These are phyloP conservation scores for Nesidiocoris tenuis DNA, from an alignment of 2,888 invertebrate genomes.

Conservation along the genomic window DNA sequence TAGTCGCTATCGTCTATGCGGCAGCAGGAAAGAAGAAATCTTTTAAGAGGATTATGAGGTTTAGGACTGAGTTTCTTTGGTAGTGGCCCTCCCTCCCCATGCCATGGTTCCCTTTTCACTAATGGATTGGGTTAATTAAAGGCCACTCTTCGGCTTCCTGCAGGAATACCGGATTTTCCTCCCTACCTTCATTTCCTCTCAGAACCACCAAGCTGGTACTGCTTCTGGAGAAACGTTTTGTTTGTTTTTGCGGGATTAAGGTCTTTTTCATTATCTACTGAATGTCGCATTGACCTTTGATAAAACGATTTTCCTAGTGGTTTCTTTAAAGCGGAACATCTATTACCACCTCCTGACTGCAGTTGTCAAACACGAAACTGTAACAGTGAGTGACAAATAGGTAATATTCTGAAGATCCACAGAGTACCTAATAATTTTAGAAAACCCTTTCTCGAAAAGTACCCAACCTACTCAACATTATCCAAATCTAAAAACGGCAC, in stretches of 20 bases:
- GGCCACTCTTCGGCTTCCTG: constrained; percentile 35
- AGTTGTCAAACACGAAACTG: too few relatives aligned
- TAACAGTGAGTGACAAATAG: too few relatives aligned
- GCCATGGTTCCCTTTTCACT: constrained; percentile 23
- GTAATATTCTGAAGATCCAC: too few relatives aligned
- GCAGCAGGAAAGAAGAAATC: constrained; percentile 32
- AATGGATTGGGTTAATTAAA: constrained; percentile 42
- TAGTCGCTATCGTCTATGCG: constrained; percentile 29
- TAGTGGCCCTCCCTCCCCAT: background rate
- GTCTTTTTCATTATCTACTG: background rate
- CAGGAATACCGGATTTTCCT: background rate
- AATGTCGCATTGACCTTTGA: background rate
- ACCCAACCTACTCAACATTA: too few relatives aligned
- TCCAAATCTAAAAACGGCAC: too few relatives aligned
- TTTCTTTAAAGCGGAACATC: background rate
- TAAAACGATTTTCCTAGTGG: background rate
- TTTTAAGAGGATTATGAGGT: constrained; percentile 43
- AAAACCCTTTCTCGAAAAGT: too few relatives aligned
- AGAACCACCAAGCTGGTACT: background rate
- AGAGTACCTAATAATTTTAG: too few relatives aligned
- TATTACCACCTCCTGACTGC: too few relatives aligned
- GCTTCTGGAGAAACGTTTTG: background rate
- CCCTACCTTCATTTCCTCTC: constrained; percentile 1
- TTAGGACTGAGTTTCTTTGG: constrained; percentile 32
- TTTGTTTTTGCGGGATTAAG: background rate